Evolutionary conservation across 2,888 invertebrate genomes (phyloP).

Genomic region (Saturnia pavonia): DNA sequence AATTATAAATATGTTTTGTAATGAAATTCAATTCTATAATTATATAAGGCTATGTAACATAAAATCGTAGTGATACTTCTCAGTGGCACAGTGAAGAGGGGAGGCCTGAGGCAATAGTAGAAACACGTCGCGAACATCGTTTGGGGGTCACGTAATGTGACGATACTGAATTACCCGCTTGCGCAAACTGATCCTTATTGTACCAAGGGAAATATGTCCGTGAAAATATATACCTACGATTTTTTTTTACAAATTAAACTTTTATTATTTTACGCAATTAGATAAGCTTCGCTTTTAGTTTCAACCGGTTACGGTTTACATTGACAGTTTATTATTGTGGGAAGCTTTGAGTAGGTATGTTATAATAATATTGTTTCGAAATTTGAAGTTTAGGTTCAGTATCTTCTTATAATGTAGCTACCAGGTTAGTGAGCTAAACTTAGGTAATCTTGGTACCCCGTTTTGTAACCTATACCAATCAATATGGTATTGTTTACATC

Average conservation of each 20-base stretch:
- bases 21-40: slow-evolving; percentile 23
- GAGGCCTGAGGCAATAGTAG: slow-evolving; percentile 65
- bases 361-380: too few relatives aligned
- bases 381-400: too few relatives aligned
- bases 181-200: slow-evolving; percentile 68
- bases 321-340: too few relatives aligned
- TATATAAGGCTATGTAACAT: slow-evolving; percentile 45
- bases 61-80: slow-evolving; percentile 72
- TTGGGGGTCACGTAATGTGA: slow-evolving; percentile 70
- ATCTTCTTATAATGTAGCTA: too few relatives aligned
- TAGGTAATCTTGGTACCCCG: too few relatives aligned
- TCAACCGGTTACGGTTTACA: background rate
- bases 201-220: slow-evolving; percentile 65
- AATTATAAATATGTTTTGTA: background rate
- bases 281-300: background rate
- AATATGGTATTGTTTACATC: too few relatives aligned
- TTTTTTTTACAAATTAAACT: slow-evolving; percentile 44
- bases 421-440: too few relatives aligned
- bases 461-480: too few relatives aligned
- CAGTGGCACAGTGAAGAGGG: slow-evolving; percentile 61
- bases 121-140: slow-evolving; percentile 71
- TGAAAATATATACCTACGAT: slow-evolving; percentile 27
- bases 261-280: background rate
- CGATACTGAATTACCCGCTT: slow-evolving; percentile 68
- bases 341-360: too few relatives aligned